These are phyloP conservation scores for Amphimallon solstitiale DNA, from an alignment of 2,888 invertebrate genomes.

Conservation along the genomic window DNA sequence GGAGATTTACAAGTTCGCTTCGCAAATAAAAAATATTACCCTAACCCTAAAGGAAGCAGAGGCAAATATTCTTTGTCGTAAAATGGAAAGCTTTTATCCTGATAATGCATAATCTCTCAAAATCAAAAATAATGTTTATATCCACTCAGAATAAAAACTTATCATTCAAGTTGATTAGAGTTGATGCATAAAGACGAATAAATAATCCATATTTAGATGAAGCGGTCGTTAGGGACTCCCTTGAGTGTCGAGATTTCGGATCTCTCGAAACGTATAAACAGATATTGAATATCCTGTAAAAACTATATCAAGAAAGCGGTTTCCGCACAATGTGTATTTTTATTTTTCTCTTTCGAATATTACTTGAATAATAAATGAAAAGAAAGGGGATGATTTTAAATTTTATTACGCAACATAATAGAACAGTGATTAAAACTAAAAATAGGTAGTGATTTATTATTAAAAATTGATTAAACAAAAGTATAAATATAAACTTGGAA, in stretches of 20 bases:
- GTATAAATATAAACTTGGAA: too few species aligned
- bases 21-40: conserved; percentile 38
- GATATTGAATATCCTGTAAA: conserved; percentile 40
- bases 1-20: conserved; percentile 32
- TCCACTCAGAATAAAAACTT: conserved; percentile 57
- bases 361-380: not conserved
- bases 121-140: conserved; percentile 60
- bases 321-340: not conserved
- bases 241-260: conserved; percentile 51
- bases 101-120: conserved; percentile 49
- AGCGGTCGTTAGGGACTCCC: conserved; percentile 59
- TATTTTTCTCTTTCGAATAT: not conserved
- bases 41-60: conserved; percentile 33
- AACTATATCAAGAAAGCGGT: conserved; percentile 6
- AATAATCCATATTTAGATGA: conserved; percentile 62
- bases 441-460: too few species aligned
- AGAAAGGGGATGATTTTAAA: not conserved
- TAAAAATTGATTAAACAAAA: too few species aligned
- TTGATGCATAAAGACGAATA: conserved; percentile 60
- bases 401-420: too few species aligned
- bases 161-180: conserved; percentile 61
- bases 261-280: conserved; percentile 43
- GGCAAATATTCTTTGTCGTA: conserved; percentile 37
- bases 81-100: conserved; percentile 46
- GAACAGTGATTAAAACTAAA: too few species aligned